Percentiles rank a stretch among this genome's conserved stretches.
These are phyloP conservation scores for Noctilio leporinus DNA, from an alignment of 2,113 vertebrate species.

Conservation along the genomic window DNA sequence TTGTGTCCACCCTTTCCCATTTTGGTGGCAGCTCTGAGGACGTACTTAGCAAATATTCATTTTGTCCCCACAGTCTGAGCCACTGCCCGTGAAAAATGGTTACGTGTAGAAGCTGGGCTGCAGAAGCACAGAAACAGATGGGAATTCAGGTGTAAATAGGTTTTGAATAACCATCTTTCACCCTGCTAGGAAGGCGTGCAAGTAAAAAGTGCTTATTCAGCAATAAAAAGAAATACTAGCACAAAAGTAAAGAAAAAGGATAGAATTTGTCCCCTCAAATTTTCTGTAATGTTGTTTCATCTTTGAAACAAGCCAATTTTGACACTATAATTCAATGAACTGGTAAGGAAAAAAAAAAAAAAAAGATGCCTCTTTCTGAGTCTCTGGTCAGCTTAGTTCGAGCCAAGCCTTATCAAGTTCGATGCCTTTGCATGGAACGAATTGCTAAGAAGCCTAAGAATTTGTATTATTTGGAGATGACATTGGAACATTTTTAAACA, in stretches of 20 bases:
- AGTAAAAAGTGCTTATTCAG: neutral
- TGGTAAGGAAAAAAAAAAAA: neutral
- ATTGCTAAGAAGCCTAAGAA: neutral
- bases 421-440: neutral
- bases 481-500: neutral
- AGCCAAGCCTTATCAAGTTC: neutral
- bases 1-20: slow-evolving; percentile 37
- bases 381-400: neutral
- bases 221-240: neutral
- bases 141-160: neutral
- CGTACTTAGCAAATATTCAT: slow-evolving; percentile 60
- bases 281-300: neutral
- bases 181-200: neutral
- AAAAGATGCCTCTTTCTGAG: neutral
- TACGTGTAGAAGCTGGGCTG: neutral
- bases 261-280: neutral
- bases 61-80: slow-evolving; percentile 34
- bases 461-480: neutral
- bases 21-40: slow-evolving; percentile 36
- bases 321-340: neutral
- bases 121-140: neutral
- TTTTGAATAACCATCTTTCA: neutral
- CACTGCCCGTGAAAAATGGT: slow-evolving; percentile 10
- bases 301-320: neutral
- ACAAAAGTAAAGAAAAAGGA: neutral